phyloP scores from a whole-genome alignment of 2,113 vertebrate genomes.

The Ophthalmolycus amberensis region DNA sequence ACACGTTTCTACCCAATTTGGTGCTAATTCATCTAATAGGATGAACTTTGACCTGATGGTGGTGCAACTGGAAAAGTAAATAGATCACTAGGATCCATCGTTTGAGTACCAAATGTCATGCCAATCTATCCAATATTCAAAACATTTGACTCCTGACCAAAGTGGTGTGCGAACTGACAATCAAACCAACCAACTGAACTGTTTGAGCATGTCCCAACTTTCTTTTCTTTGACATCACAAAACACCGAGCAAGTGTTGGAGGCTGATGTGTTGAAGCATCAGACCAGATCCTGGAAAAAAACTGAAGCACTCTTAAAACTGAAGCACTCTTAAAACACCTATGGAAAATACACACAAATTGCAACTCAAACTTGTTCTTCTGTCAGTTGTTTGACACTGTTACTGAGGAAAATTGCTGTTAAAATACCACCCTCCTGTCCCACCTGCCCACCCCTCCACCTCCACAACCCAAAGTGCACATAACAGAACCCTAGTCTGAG shows the following conservation, averaged over 20 bases:
- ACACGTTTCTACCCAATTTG: too few relatives aligned
- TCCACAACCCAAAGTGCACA: neutral
- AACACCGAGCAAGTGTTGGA: neutral
- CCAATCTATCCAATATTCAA: too few relatives aligned
- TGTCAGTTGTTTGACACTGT: slow-evolving; percentile 3
- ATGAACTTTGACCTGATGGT: too few relatives aligned
- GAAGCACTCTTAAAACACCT: neutral
- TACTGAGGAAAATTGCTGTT: neutral
- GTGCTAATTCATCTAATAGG: too few relatives aligned
- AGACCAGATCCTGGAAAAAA: neutral
- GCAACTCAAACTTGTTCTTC: neutral
- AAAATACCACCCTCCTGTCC: neutral
- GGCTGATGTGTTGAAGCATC: neutral
- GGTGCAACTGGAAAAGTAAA: too few relatives aligned
- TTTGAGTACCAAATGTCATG: too few relatives aligned
- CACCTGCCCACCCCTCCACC: neutral
- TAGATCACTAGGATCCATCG: too few relatives aligned
- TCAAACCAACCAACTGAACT: neutral
- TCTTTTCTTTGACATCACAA: neutral
- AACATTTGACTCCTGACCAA: too few relatives aligned
- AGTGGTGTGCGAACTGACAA: neutral
- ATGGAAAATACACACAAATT: neutral
- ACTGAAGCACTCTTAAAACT: neutral
- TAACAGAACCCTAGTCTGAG: neutral
- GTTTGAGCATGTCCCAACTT: neutral